Evolutionary conservation across 2,113 vertebrate genomes (phyloP).

Genomic region (Cyrtonyx montezumae): DNA sequence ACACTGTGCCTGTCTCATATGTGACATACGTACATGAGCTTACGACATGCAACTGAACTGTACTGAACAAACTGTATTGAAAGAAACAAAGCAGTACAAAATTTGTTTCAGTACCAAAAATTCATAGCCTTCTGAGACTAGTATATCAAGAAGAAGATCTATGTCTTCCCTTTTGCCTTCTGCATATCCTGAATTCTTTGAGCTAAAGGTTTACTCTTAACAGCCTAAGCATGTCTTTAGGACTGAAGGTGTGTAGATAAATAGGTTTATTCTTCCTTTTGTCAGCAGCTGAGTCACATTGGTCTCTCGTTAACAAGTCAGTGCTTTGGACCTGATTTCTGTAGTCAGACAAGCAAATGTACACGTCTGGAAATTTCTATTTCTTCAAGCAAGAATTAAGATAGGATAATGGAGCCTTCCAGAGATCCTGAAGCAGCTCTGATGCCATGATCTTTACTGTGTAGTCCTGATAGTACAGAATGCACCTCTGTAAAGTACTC

Average conservation of each 20-base stretch:
- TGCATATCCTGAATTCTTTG: neutral
- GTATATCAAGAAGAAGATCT: neutral
- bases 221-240: neutral
- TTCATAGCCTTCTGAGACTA: neutral
- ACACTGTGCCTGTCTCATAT: neutral
- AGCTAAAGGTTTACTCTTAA: neutral
- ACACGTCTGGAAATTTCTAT: neutral
- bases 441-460: neutral
- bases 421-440: neutral
- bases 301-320: fast-evolving
- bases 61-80: neutral
- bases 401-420: neutral
- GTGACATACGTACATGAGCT: neutral
- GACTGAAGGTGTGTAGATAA: neutral
- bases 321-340: neutral
- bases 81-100: neutral
- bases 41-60: neutral
- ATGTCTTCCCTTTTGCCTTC: neutral
- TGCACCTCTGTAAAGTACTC: neutral
- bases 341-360: neutral
- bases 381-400: neutral
- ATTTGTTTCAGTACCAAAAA: neutral
- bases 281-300: neutral
- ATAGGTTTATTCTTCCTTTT: neutral
- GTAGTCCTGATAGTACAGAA: neutral